These are phyloP conservation scores for Patiria miniata DNA, from an alignment of 35 echinoderm and acorn worm genomes.

Conservation along the genomic window DNA sequence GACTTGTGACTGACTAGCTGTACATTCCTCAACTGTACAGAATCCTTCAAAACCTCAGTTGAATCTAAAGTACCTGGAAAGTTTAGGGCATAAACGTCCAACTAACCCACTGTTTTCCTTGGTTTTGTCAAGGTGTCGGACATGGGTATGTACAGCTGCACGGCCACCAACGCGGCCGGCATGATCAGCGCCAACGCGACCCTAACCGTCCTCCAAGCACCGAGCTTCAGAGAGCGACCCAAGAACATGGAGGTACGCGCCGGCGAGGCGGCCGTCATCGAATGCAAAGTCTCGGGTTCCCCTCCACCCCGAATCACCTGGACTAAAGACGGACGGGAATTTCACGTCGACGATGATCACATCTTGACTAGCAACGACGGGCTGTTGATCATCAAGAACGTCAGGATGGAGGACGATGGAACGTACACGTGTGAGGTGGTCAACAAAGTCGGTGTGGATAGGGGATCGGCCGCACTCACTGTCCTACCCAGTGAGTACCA, in stretches of 20 bases:
- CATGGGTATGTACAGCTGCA: slow-evolving; percentile 93
- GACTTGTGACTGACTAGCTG: too few species aligned
- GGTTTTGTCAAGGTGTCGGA: slow-evolving; percentile 44
- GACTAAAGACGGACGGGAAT: slow-evolving; percentile 63
- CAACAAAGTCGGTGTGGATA: slow-evolving; percentile 58
- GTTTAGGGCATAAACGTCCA: too few species aligned
- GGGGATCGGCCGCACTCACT: slow-evolving; percentile 46
- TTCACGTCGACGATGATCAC: slow-evolving; percentile 53
- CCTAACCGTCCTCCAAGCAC: slow-evolving; percentile 78
- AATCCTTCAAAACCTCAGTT: too few species aligned
- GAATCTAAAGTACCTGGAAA: too few species aligned
- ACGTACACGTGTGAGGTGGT: slow-evolving; percentile 72
- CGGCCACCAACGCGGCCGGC: slow-evolving; percentile 82
- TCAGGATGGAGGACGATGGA: slow-evolving; percentile 55
- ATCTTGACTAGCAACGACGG: slow-evolving; percentile 59
- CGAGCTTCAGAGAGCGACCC: slow-evolving; percentile 55
- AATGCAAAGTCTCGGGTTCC: slow-evolving; percentile 73
- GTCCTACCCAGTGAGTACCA: slow-evolving; percentile 51
- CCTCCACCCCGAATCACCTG: slow-evolving; percentile 75
- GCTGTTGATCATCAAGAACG: slow-evolving; percentile 73
- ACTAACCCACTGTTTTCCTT: too few species aligned
- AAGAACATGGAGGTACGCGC: slow-evolving; percentile 44
- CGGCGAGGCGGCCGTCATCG: slow-evolving; percentile 70
- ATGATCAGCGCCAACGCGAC: slow-evolving; percentile 90
- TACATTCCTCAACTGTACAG: too few species aligned